Evolutionary conservation across 2,888 invertebrate genomes (phyloP), one percentile per base, ranked within the genome.

Genomic region (Parapristionchus giblindavisi): DNA sequence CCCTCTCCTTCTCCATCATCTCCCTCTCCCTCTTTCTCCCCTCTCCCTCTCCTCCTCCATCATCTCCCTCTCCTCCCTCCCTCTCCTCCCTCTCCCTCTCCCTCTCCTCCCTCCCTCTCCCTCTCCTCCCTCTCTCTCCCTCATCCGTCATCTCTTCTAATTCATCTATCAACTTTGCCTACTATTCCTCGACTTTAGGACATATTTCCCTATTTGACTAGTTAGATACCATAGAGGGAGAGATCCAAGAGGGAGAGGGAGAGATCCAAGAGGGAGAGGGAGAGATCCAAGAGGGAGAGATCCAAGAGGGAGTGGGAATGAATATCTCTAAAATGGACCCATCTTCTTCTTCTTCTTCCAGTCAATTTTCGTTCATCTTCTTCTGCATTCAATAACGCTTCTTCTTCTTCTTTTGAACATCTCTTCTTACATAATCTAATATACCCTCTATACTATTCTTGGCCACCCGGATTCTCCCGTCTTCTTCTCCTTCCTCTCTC

Each of bases 71-170:
- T 40, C 34, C 38, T 68, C 52, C 68, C 51, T 27, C 52, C 27
- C 68, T 68, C 68, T 24, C 34, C 52, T 52, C 48, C 34, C 24
- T 29, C 52, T 36, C 36, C n/a, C 52, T 68, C 29, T 29, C 61
- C 34, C 2, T 38, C 61, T 38, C 66, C 32, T 66, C 24, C 66
- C 51, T 36, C 48, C 5, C 24, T 24, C 51, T 51, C 66, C 14
- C 34, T 43, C 40, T 3, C 43, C 63, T 24, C 38, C 40, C 27
- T 38, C 17, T n/a, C 38, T 38, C 61, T 48, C 48, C 21, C 21
- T 21, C 21, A 11, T 48, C 21, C 48, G 11, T 21, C 21, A 11
- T 21, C 21, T 38, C 61, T 24, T 40, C 5, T 40, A 43, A 32
- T 68, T 36, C 68, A 68, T 27, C 52, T n/a, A n/a, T n/a, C n/a